Percentiles rank a stretch among this genome's conserved stretches.
phyloP scores from a whole-genome alignment of 1,140 invertebrate species.

The Drosophila trapezifrons region DNA sequence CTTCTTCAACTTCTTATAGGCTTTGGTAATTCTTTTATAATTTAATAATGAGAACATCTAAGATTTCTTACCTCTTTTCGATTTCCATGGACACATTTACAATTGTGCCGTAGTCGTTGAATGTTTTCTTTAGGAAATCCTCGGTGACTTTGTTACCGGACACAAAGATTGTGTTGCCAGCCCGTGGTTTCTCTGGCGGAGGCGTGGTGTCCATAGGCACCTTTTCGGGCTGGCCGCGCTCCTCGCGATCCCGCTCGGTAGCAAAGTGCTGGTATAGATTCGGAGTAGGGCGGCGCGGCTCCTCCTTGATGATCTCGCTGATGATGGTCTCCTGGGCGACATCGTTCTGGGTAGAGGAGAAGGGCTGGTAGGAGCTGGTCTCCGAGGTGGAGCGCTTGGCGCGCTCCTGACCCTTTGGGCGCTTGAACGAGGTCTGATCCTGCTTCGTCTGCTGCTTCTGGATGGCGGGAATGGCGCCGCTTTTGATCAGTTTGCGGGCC shows the following conservation, averaged over 20 bases:
- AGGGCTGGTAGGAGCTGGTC: conserved; percentile 94
- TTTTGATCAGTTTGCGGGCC: conserved; percentile 96
- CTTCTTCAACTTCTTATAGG: too few species aligned
- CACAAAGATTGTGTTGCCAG: conserved; percentile 94
- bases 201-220: conserved; percentile 64
- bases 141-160: conserved; percentile 92
- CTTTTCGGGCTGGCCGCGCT: conserved; percentile 85
- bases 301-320: conserved; percentile 80
- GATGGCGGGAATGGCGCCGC: conserved; percentile 94
- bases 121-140: conserved; percentile 92
- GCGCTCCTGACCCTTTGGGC: conserved; percentile 90
- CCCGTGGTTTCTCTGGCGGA: conserved; percentile 87
- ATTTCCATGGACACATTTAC: conserved; percentile 95
- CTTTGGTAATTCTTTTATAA: too few species aligned
- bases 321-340: conserved; percentile 83
- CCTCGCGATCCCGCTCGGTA: conserved; percentile 87
- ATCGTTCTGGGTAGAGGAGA: conserved; percentile 90
- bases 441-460: conserved; percentile 93
- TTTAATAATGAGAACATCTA: not conserved
- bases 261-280: conserved; percentile 96
- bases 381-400: conserved; percentile 89
- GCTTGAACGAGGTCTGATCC: conserved; percentile 90
- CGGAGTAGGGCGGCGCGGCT: conserved; percentile 87
- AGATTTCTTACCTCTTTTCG: conserved; percentile 89
- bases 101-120: conserved; percentile 91